These are phyloP conservation scores for Eledona agricola DNA, from an alignment of 2,888 invertebrate species.

Conservation along the genomic window DNA sequence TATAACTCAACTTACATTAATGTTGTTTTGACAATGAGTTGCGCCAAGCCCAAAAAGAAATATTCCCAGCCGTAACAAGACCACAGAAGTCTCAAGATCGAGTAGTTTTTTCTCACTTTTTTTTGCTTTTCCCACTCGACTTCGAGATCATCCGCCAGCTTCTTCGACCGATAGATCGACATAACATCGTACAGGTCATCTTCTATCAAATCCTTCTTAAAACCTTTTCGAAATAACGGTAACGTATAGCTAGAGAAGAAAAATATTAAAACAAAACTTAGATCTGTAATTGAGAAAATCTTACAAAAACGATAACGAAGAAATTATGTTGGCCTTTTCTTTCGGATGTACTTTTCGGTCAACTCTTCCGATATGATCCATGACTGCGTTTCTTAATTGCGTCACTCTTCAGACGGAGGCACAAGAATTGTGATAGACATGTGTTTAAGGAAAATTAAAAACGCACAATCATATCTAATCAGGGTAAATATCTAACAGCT, in stretches of 20 bases:
- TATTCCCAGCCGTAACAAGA: slow-evolving; percentile 34
- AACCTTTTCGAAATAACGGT: slow-evolving; percentile 72
- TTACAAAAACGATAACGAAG: slow-evolving; percentile 50
- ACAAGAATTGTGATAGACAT: too few species aligned
- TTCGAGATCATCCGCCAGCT: slow-evolving; percentile 51
- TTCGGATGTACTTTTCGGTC: slow-evolving; percentile 45
- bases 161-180: slow-evolving; percentile 53
- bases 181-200: slow-evolving; percentile 68
- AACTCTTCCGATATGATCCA: slow-evolving; percentile 47
- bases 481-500: slow-evolving; percentile 22
- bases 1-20: slow-evolving; percentile 21
- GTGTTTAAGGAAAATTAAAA: slow-evolving; percentile 7
- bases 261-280: background rate
- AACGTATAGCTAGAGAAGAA: slow-evolving; percentile 69
- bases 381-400: slow-evolving; percentile 26
- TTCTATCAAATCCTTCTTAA: slow-evolving; percentile 69
- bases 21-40: slow-evolving; percentile 31
- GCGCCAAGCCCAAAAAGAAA: slow-evolving; percentile 20
- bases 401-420: slow-evolving; percentile 1
- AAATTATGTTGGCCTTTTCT: slow-evolving; percentile 46
- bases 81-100: slow-evolving; percentile 26
- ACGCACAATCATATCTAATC: slow-evolving; percentile 19
- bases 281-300: slow-evolving; percentile 47
- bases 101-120: slow-evolving; percentile 20
- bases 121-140: slow-evolving; percentile 46